Conservation (phyloP, 2,113 vertebrate species). For the Calidris pugnax region DNA sequence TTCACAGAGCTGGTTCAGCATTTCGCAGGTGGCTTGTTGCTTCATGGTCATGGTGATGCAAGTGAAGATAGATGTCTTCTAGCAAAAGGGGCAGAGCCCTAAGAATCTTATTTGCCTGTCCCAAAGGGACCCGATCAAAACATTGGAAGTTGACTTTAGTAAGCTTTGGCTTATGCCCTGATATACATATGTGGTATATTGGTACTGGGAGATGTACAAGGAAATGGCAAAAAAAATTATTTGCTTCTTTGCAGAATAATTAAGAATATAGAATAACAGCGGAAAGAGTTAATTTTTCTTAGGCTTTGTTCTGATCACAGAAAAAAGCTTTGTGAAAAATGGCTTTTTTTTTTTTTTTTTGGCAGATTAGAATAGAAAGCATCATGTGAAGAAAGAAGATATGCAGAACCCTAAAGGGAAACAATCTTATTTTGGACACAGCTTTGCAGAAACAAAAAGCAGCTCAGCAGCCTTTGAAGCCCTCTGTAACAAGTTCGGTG, state of each 20-base stretch:
- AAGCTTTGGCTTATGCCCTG: background rate
- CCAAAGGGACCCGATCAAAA: background rate
- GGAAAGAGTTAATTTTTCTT: background rate
- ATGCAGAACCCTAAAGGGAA: background rate
- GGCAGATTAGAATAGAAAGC: background rate
- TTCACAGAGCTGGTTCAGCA: constrained; percentile 47
- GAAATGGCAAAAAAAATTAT: background rate
- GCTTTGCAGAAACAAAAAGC: background rate
- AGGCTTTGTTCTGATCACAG: background rate
- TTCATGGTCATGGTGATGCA: background rate
- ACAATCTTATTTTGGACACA: background rate
- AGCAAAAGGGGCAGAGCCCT: background rate
- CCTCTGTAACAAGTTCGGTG: background rate
- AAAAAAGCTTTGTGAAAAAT: background rate
- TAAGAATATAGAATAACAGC: background rate
- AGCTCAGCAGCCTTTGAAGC: background rate
- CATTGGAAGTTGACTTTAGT: background rate
- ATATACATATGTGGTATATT: background rate
- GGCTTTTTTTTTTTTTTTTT: too few relatives aligned
- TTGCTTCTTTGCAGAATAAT: background rate
- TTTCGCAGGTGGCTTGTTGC: background rate
- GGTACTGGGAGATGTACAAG: background rate
- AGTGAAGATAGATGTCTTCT: background rate
- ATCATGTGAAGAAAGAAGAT: background rate
- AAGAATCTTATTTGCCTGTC: background rate